phyloP scores from a whole-genome alignment of 2,797 vertebrate species.

The Falco berigora region DNA sequence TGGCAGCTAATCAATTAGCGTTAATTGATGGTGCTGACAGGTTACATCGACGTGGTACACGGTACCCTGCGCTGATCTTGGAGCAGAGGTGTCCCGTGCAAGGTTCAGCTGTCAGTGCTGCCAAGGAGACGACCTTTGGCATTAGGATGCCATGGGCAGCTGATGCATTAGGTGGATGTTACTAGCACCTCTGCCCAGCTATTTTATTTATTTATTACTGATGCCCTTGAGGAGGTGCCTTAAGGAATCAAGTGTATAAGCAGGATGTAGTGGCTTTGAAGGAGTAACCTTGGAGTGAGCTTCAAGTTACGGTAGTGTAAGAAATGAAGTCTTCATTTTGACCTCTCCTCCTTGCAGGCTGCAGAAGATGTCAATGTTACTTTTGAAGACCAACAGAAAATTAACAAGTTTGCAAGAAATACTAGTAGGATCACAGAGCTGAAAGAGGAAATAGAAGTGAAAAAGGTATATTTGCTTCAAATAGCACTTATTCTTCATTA shows the following conservation, averaged over 20 bases:
- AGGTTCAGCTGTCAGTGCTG: accelerated
- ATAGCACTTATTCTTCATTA: background rate
- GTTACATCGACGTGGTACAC: accelerated
- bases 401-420: constrained; percentile 95
- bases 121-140: background rate
- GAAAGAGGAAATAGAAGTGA: constrained; percentile 94
- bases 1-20: accelerated
- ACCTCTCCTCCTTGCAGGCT: constrained; percentile 70
- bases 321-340: background rate
- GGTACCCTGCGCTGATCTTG: background rate
- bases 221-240: background rate
- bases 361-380: constrained; percentile 97
- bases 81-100: background rate
- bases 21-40: too few species aligned
- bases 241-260: background rate
- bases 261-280: background rate
- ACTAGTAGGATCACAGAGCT: constrained; percentile 92
- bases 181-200: background rate
- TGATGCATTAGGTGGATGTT: accelerated
- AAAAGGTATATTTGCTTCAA: constrained; percentile 78
- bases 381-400: constrained; percentile 97
- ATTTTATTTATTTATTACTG: background rate
- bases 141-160: accelerated
- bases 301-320: background rate
- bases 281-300: background rate